Base-by-base conservation (phyloP, 37 sponge, comb jelly and placozoan species). In the Spongilla lacustris region DNA sequence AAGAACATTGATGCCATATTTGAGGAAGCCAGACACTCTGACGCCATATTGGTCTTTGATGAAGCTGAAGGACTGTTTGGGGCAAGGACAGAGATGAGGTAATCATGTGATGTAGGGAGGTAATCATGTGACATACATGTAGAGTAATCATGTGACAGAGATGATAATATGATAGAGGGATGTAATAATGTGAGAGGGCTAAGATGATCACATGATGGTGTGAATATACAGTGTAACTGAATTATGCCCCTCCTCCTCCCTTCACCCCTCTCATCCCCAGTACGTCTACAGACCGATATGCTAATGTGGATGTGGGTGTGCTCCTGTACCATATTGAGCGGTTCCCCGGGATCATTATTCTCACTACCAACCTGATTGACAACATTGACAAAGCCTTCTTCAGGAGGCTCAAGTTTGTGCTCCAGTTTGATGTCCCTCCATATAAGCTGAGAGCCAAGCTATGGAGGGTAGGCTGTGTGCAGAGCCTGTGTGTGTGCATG, bases 311-410 rank as follows among this genome's bases (percentile, higher is more conserved):
- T 70, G 95, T 95, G 27, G 91, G 95, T 35, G 95, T 95, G n/a
- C 74, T 95, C 36, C 84, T 95, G 38, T 95, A 95, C 75, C 95
- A 95, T 46, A 91, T 95, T 58, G 95, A 95, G 76, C 66, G 89
- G 76, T 95, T 91, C 69, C 89, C 95, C 66, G 95, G 95, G 14
- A 95, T 95, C 38, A 92, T 95, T 74, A 91, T 95, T 23, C 83
- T 95, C 28, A 95, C 95, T 30, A 95, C 95, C 27, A 95, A 95
- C 81, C 84, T 95, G 71, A 89, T 89, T 38, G 96, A 95, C 46
- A 95, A 95, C 85, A 92, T 95, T 21, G 96, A 95, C 84, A 92
- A 89, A 66, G 93, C 96, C 17, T 92, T 95, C 79, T 92, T 92
- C 88, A 83, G 93, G 23, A 58, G 93, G 69, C 87, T 95, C 58